A percentile compares a stretch with the other conserved stretches of the same genome.
phyloP scores from a whole-genome alignment of 2,113 vertebrate genomes.

The Microtus oregoni region DNA sequence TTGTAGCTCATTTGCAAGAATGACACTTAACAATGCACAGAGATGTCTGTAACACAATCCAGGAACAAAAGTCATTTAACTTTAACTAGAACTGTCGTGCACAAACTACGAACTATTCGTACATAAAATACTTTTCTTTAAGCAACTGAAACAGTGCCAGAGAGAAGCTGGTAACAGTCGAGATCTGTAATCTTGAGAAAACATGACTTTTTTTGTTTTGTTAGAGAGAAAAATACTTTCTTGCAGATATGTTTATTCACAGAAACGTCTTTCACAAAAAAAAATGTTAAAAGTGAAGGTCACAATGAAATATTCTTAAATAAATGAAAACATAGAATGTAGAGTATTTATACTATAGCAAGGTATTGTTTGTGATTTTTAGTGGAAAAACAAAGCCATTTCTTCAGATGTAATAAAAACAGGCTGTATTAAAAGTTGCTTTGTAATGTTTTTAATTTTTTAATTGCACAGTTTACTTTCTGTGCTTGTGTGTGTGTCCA shows the following conservation, averaged over 20 bases:
- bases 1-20: conserved; percentile 37
- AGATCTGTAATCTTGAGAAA: conserved; percentile 35
- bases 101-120: background rate
- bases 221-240: background rate
- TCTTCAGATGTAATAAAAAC: background rate
- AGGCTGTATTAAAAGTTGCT: background rate
- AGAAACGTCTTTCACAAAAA: conserved; percentile 27
- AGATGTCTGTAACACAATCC: conserved; percentile 23
- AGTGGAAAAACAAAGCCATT: background rate
- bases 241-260: conserved; percentile 12
- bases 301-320: conserved; percentile 35
- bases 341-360: background rate
- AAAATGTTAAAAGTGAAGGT: conserved; percentile 15
- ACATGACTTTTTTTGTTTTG: background rate
- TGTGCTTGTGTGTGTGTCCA: background rate
- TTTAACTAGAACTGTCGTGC: conserved; percentile 21
- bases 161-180: conserved; percentile 28
- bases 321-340: conserved; percentile 18
- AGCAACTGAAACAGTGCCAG: conserved; percentile 18
- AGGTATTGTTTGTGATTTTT: background rate
- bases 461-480: background rate
- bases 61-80: conserved; percentile 30
- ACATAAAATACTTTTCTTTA: conserved; percentile 15
- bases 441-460: background rate
- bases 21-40: conserved; percentile 63